Base-by-base conservation (phyloP, 2,888 invertebrate genomes). In the Trachelus troglodyta region DNA sequence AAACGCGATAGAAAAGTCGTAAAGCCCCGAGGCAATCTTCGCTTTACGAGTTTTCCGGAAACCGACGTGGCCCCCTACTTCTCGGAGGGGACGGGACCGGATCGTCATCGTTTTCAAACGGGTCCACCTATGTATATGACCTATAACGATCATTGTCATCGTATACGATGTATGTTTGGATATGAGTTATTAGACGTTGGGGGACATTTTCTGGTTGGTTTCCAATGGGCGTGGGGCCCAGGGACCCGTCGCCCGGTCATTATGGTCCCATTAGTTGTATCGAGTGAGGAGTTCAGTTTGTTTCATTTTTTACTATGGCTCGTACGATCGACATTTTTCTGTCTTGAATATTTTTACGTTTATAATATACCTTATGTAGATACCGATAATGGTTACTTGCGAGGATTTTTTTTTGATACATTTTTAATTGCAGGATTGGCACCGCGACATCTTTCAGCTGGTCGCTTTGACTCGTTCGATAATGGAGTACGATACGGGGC, bases 1-100 rank as follows among this genome's bases (percentile, higher is more conserved):
- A 87, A 88, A 87, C 81, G 82, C 83, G 87, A 86, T 86, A 84
- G 85, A 89, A 87, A 85, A 85, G 85, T 88, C 89, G 86, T 89
- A 89, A 89, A 89, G 83, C 84, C 79, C 83, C 76, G 71, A 83
- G 80, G 88, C 87, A 86, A 88, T 88, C 88, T 88, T 83, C 83
- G 84, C 83, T 89, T 89, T 89, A 89, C 86, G 89, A 89, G 85
- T 83, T 82, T 80, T 79, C 83, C 80, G 69, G 79, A 80, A 79
- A 79, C 80, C 78, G 82, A 69, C 76, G 69, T 76, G 73, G 37
- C 40, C 34, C 56, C 56, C 56, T 56, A 9, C 56, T 56, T 56
- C 56, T 56, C 56, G 56, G 56, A 56, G 56, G 6, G 23, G 56
- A 56, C 56, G 56, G 56, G 23, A 56, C 56, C 56, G 56, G 56